Evolutionary conservation across 2,113 vertebrate species (phyloP).

Genomic region (Stigmatopora nigra): DNA sequence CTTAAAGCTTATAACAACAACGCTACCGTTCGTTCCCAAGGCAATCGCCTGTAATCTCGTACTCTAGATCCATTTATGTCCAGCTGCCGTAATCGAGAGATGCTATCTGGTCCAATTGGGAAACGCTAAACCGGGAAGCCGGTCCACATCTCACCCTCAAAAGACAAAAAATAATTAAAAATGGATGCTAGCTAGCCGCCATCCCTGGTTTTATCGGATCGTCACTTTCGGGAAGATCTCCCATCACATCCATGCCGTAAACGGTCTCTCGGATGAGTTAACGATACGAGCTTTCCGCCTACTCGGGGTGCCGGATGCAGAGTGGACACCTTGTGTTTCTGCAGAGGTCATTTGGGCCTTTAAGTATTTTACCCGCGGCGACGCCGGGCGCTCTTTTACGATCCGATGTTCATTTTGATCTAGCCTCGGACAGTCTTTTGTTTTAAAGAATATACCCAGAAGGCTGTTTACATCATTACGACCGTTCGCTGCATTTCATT

Average conservation of each 20-base stretch:
- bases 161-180: neutral
- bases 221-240: too few species aligned
- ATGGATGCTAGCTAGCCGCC: neutral
- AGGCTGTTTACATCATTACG: neutral
- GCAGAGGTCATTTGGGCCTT: neutral
- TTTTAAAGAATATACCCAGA: neutral
- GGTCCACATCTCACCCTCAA: neutral
- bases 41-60: neutral
- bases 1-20: too few species aligned
- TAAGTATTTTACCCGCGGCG: neutral
- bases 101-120: neutral
- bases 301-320: neutral
- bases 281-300: neutral
- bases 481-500: neutral
- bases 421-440: neutral
- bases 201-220: too few species aligned
- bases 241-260: neutral
- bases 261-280: neutral
- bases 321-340: neutral
- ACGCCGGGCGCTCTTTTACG: neutral
- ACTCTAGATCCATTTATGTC: neutral
- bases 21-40: neutral
- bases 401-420: neutral
- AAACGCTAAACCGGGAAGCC: neutral
- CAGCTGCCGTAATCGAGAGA: neutral